phyloP scores from a whole-genome alignment of 2,888 invertebrate species.

The Labia minor region DNA sequence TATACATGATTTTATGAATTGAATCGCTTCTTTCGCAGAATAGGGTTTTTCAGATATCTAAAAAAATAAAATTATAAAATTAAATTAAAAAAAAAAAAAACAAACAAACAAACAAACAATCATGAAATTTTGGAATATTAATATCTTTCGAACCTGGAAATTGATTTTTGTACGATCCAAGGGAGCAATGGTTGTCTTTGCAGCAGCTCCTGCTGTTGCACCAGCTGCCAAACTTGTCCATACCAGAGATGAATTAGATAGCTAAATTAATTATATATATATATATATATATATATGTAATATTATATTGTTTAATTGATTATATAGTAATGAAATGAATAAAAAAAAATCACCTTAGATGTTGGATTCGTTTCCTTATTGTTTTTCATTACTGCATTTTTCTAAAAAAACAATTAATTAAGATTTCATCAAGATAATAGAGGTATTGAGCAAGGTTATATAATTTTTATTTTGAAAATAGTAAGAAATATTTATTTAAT shows the following conservation, averaged over 20 bases:
- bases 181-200: slow-evolving; percentile 94
- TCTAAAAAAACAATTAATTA: too few relatives aligned
- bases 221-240: slow-evolving; percentile 80
- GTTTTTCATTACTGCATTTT: too few relatives aligned
- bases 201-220: slow-evolving; percentile 85
- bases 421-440: too few relatives aligned
- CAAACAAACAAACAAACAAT: slow-evolving; percentile 9
- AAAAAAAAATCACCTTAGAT: too few relatives aligned
- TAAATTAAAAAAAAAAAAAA: slow-evolving; percentile 17
- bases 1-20: slow-evolving; percentile 57
- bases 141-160: slow-evolving; percentile 84
- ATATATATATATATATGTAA: too few relatives aligned
- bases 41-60: slow-evolving; percentile 53
- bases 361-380: too few relatives aligned
- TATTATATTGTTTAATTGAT: too few relatives aligned
- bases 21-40: slow-evolving; percentile 56
- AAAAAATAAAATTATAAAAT: slow-evolving; percentile 21
- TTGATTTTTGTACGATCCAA: slow-evolving; percentile 96
- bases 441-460: too few relatives aligned
- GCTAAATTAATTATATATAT: slow-evolving; percentile 21
- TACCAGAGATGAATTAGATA: slow-evolving; percentile 50
- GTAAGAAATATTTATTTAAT: too few relatives aligned
- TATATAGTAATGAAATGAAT: too few relatives aligned
- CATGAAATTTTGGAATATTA: neutral
- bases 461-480: too few relatives aligned